Evolutionary conservation across 1,140 invertebrate species (phyloP).

Genomic region (Latrodectus geometricus): DNA sequence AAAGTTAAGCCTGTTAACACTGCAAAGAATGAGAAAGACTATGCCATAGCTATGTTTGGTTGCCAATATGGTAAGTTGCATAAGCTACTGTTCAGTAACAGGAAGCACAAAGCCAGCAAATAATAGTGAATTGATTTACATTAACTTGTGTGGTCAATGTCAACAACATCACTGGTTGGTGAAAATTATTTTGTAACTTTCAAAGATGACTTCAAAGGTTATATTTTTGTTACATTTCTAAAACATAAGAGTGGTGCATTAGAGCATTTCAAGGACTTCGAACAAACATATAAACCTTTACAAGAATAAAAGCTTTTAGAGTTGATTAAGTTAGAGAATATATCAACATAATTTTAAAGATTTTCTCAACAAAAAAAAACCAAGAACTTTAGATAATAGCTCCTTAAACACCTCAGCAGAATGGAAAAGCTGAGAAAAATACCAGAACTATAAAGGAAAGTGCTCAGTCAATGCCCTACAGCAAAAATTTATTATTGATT

Average conservation of each 20-base stretch:
- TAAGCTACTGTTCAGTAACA: neutral
- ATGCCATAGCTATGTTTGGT: too few relatives aligned
- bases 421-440: slow-evolving; percentile 46
- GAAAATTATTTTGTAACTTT: slow-evolving; percentile 67
- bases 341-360: slow-evolving; percentile 63
- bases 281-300: too few relatives aligned
- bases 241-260: slow-evolving; percentile 67
- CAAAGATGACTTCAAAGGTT: slow-evolving; percentile 69
- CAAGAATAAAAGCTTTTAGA: slow-evolving; percentile 66
- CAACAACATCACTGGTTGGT: slow-evolving; percentile 64
- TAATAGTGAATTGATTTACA: slow-evolving; percentile 65
- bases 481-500: neutral
- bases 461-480: slow-evolving; percentile 47
- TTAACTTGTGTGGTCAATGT: slow-evolving; percentile 67
- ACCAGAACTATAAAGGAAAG: slow-evolving; percentile 36
- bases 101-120: slow-evolving; percentile 16
- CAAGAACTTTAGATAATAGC: slow-evolving; percentile 9
- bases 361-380: slow-evolving; percentile 1
- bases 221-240: slow-evolving; percentile 68
- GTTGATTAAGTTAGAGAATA: slow-evolving; percentile 71
- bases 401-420: slow-evolving; percentile 32
- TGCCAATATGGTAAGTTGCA: slow-evolving; percentile 15
- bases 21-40: too few relatives aligned
- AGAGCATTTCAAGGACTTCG: slow-evolving; percentile 22
- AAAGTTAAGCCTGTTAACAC: too few relatives aligned